Base-by-base conservation (phyloP, 2,797 vertebrate genomes). In the Myotis daubentonii region DNA sequence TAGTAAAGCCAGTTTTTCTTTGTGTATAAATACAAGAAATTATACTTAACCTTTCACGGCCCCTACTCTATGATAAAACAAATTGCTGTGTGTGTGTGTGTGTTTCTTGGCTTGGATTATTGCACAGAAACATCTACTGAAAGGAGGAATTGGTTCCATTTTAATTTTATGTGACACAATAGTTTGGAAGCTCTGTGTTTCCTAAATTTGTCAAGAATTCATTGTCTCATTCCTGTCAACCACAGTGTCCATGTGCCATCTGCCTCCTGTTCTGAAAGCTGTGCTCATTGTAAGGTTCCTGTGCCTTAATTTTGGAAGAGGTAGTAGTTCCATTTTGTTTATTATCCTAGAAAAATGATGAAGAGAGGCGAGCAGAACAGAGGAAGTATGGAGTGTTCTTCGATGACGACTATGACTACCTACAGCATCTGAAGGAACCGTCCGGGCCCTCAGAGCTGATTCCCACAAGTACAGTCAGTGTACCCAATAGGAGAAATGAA, bases 381-480 rank as follows among this genome's bases (percentile, higher is more conserved):
- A 98, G 99, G 93, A 97, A 99, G 1, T 99, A 98, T 8, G 99
- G 99, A 0, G 99, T 99, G 44, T 99, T 99, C 98, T 99, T 99
- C 53, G 99, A 99, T 30, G 99, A 99, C 13, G 98, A 99, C 95
- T 99, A 99, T 72, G 95, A 99, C 97, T 99, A 99, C 97, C 98
- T 99, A 96, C 99, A 99, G 97, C 99, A 99, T 97, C 99, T 99
- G 91, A 99, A 98, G 97, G 99, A 99, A 97, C 94, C 98, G 0
- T 95, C 98, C 0, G 98, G 96, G 33, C 85, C 97, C 0, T 81
- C 97, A 0, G 99, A 99, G 98, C 99, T 99, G 36, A 98, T 99
- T 91, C 98, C 98, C 0, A 95, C 98, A 19, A 90, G 75, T 0
- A 17, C 95, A 3, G 36, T 6, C 1, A 66, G 82, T 33, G 55